Base-by-base conservation (phyloP, 2,113 vertebrate genomes). In the Amphilophus citrinellus region DNA sequence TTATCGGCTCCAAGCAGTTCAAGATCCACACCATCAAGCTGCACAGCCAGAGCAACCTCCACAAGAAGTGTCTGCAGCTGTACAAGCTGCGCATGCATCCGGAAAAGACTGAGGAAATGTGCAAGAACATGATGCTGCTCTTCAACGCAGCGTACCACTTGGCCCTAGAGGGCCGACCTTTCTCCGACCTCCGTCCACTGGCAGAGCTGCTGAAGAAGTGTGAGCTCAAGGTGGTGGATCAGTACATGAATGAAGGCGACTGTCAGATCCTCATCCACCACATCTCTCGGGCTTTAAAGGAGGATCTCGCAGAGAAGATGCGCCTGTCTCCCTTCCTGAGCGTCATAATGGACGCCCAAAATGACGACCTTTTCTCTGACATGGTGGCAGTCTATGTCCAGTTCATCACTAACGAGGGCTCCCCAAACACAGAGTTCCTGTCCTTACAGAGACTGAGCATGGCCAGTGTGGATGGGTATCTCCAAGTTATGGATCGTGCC, bases 21-120 rank as follows among this genome's bases (percentile, higher is more conserved):
- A 99, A 99, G 94, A 99, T 99, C 93, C 98, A 99, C 94, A 99
- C 98, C 1, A 99, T 99, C 94, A 99, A 99, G 76, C 97, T 99
- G 56, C 98, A 99, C 90, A 99, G 98, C 94, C 98, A 99, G 95
- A 99, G 98, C 94, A 99, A 99, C 95, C 97, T 99, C 73, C 98
- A 99, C 89, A 99, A 99, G 95, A 99, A 99, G 95, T 99, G 98
- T 91, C 95, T 99, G 95, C 98, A 99, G 96, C 97, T 99, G 24
- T 99, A 99, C 88, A 98, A 98, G 94, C 96, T 99, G 61, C 97
- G 98, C 82, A 99, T 99, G 98, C 98, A 99, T 87, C 98, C 98
- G 0, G 98, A 99, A 93, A 99, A 99, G 95, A 99, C 98, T 0
- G 98, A 99, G 92, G 98, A 99, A 92, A 99, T 99, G 98, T 99